Base-by-base conservation (phyloP, 2,113 vertebrate species). In the Callopanchax toddi region DNA sequence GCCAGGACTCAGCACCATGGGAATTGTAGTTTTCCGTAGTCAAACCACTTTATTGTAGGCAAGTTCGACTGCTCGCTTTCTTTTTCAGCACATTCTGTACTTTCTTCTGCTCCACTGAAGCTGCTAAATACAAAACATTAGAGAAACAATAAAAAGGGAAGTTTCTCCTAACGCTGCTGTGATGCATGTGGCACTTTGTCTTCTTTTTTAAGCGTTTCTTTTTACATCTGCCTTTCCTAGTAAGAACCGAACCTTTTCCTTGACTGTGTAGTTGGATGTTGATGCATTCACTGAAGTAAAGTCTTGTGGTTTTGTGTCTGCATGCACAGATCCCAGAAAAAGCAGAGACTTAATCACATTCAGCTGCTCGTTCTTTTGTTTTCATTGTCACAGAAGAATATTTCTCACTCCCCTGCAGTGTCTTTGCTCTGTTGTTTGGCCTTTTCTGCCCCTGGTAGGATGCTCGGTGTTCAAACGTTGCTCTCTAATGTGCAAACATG, bases 21-120 rank as follows among this genome's bases (percentile, higher is more conserved):
- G 89, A 90, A 70, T 79, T 85, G 78, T 85, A 87, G 89, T 91
- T 89, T 89, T 89, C 84, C 69, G 11, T 75, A 22, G 51, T 78
- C 74, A 49, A 56, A 78, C 68, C 50, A 29, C 65, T 89, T 85
- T 62, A 75, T 76, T 39, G 29, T 74, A 64, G 62, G 51, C 20
- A 11, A 56, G 23, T 46, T 23, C 15, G 71, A 55, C 76, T 67
- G 51, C 71, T 79, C 49, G 12, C 25, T 60, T 44, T 48, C 20
- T 36, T 6, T 63, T 82, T 29, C 71, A 22, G 67, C 64, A 79
- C 67, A 72, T 20, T 71, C 71, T 85, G 81, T 90, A 86, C 82
- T 86, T 82, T 81, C 62, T 43, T 44, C 64, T 86, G 76, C 63
- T 83, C 75, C 15, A 15, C 39, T 42, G 83, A 84, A 84, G n/a